phyloP scores from a whole-genome alignment of 2,797 vertebrate genomes.

The Sardinella longiceps region DNA sequence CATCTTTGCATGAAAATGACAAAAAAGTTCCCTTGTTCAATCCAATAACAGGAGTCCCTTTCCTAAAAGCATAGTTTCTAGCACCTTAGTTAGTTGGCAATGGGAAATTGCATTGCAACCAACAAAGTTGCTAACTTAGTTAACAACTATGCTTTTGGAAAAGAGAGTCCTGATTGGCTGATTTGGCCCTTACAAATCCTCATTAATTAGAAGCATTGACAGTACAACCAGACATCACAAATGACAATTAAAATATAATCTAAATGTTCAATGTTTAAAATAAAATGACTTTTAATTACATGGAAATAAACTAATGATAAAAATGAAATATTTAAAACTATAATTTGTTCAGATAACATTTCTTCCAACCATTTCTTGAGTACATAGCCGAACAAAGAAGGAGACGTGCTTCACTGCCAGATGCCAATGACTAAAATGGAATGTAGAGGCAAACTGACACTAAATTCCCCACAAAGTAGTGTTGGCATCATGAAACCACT shows the following conservation, averaged over 20 bases:
- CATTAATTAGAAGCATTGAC: constrained; percentile 1
- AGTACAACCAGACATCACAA: not conserved
- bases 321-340: not conserved
- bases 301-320: not conserved
- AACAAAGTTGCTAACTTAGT: too few relatives aligned
- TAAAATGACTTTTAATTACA: not conserved
- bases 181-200: constrained; percentile 22
- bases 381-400: not conserved
- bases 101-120: too few relatives aligned
- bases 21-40: constrained; percentile 12
- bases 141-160: too few relatives aligned
- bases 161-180: too few relatives aligned
- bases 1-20: not conserved
- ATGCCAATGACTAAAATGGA: constrained; percentile 12
- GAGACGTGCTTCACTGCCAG: not conserved
- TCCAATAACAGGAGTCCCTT: not conserved
- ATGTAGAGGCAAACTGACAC: not conserved
- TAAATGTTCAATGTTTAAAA: not conserved
- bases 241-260: constrained; percentile 18
- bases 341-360: not conserved
- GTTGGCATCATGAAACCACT: not conserved
- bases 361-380: not conserved
- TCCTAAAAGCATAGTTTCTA: too few relatives aligned
- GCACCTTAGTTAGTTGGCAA: too few relatives aligned
- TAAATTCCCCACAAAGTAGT: not conserved